Percentiles rank a stretch among this genome's conserved stretches.
phyloP scores from a whole-genome alignment of 2,797 vertebrate species.

The Anabas testudineus region DNA sequence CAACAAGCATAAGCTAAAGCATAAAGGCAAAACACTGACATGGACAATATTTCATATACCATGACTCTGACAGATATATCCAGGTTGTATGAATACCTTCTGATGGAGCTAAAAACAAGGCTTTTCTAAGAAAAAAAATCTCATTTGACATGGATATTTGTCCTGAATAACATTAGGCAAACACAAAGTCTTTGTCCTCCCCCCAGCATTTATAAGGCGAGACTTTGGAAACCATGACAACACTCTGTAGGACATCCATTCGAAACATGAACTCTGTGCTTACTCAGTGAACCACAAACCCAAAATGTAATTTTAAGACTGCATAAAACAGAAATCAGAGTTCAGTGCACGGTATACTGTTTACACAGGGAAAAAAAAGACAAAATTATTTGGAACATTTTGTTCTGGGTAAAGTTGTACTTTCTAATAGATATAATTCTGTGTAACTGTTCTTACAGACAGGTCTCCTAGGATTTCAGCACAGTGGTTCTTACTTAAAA shows the following conservation, averaged over 20 bases:
- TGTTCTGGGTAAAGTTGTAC: slow-evolving; percentile 22
- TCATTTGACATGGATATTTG: slow-evolving; percentile 60
- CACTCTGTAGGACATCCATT: slow-evolving; percentile 65
- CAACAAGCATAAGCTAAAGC: slow-evolving; percentile 38
- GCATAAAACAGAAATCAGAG: slow-evolving; percentile 35
- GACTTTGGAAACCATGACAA: slow-evolving; percentile 81
- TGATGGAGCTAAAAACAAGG: slow-evolving; percentile 31
- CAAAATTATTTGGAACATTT: not conserved
- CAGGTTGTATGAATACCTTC: slow-evolving; percentile 2
- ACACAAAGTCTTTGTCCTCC: slow-evolving; percentile 69
- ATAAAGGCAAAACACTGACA: slow-evolving; percentile 19
- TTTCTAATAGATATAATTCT: not conserved
- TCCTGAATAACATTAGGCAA: slow-evolving; percentile 70
- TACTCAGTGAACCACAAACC: slow-evolving; percentile 65
- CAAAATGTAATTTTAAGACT: slow-evolving; percentile 58
- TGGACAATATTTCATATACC: slow-evolving; percentile 22
- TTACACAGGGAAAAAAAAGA: slow-evolving; percentile 1
- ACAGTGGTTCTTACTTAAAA: slow-evolving; percentile 20
- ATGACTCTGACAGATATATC: slow-evolving; percentile 11
- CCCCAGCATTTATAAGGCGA: slow-evolving; percentile 69
- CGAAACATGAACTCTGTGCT: slow-evolving; percentile 63
- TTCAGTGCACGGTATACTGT: slow-evolving; percentile 8
- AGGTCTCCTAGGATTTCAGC: slow-evolving; percentile 20
- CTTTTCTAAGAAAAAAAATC: slow-evolving; percentile 59
- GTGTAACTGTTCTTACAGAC: not conserved